A percentile compares a stretch with the other conserved stretches of the same genome.
Conservation (phyloP, 1,140 invertebrate genomes). For the Scaptomyza pallida region DNA sequence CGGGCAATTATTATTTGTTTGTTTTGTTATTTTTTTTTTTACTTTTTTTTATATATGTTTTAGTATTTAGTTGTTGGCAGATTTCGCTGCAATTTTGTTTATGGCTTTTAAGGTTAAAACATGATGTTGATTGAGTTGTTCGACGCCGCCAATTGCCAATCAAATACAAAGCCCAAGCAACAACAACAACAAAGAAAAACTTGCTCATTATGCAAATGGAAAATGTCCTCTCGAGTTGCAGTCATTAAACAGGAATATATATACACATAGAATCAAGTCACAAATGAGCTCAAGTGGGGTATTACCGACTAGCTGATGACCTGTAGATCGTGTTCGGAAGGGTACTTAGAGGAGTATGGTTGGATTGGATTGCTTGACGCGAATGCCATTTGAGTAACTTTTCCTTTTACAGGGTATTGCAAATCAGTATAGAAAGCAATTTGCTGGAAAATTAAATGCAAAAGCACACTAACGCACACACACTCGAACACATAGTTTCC, state of each 20-base stretch:
- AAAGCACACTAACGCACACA: not conserved
- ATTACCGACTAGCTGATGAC: not conserved
- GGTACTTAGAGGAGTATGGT: no score
- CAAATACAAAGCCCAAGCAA: no score
- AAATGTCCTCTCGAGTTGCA: conserved; percentile 32
- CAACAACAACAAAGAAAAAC: not conserved
- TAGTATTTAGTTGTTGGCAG: conserved; percentile 48
- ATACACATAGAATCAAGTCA: conserved; percentile 2
- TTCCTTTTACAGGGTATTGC: conserved; percentile 1
- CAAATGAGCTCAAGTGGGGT: not conserved
- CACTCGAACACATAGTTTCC: no score
- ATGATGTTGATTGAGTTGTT: conserved; percentile 53
- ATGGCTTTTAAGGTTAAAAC: conserved; percentile 59
- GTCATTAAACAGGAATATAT: conserved; percentile 47
- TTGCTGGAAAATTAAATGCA: conserved; percentile 71
- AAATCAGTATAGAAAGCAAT: conserved; percentile 54
- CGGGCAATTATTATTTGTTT: conserved; percentile 73
- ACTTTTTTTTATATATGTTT: no score
- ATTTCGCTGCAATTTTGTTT: conserved; percentile 76
- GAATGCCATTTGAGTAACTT: no score
- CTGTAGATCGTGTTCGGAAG: no score
- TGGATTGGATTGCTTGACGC: no score
- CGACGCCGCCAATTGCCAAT: conserved; percentile 44
- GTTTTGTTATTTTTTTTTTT: conserved; percentile 45
- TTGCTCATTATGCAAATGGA: conserved; percentile 47